Evolutionary conservation across 2,113 vertebrate genomes (phyloP).

Genomic region (Mohoua ochrocephala): DNA sequence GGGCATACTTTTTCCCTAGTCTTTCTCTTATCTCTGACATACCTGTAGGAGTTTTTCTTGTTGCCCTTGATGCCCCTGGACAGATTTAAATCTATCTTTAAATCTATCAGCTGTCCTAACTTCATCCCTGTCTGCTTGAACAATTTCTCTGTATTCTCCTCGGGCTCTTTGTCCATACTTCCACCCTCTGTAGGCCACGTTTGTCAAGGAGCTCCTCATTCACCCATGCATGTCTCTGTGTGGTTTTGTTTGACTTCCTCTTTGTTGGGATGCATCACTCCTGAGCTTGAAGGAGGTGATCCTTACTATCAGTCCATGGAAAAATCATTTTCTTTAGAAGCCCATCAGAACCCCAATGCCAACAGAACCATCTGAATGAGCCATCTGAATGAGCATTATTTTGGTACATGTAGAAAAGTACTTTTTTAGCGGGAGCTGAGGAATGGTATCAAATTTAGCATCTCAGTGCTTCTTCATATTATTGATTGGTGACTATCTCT

Average conservation of each 20-base stretch:
- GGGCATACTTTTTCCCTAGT: neutral
- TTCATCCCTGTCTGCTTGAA: neutral
- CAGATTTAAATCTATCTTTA: neutral
- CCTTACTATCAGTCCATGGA: neutral
- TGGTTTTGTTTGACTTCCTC: neutral
- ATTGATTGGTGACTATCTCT: neutral
- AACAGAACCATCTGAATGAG: neutral
- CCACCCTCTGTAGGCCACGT: rapidly evolving
- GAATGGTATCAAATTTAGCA: neutral
- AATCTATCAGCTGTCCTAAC: neutral
- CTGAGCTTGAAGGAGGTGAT: neutral
- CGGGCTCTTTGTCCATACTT: neutral
- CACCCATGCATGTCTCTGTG: neutral
- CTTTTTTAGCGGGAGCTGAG: neutral
- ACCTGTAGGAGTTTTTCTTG: neutral
- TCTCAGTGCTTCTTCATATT: neutral
- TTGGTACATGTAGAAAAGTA: neutral
- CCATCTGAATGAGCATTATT: neutral
- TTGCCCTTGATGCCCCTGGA: neutral
- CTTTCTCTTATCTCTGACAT: neutral
- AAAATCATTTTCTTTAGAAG: neutral
- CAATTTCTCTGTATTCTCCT: neutral
- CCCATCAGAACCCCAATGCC: neutral
- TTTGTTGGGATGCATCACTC: neutral
- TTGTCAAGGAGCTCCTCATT: neutral